Evolutionary conservation across 2,888 invertebrate species (phyloP).

Genomic region (Pseudeuparius sepicola): DNA sequence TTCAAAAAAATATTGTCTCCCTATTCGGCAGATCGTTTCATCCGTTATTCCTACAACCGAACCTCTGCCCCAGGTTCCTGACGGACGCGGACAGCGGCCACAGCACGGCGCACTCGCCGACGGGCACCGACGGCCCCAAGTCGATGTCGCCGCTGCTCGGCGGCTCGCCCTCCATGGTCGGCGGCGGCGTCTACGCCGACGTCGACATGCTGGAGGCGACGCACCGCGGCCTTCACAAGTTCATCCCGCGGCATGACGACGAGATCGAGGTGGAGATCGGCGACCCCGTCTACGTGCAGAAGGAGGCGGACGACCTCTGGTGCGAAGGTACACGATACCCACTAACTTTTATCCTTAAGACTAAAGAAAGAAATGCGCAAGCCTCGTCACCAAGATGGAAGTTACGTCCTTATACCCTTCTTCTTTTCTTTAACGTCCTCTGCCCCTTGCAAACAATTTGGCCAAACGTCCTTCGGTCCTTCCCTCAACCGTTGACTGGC

Average conservation of each 20-base stretch:
- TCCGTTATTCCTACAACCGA: no score
- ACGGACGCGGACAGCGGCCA: slow-evolving; percentile 81
- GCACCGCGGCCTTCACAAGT: slow-evolving; percentile 91
- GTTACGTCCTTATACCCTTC: no score
- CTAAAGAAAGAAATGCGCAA: no score
- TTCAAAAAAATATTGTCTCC: no score
- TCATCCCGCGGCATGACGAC: slow-evolving; percentile 89
- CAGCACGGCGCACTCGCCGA: slow-evolving; percentile 83
- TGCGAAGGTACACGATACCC: slow-evolving; percentile 91
- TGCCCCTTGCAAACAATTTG: no score
- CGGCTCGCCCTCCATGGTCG: slow-evolving; percentile 52
- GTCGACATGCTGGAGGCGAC: slow-evolving; percentile 70
- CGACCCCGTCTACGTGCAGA: slow-evolving; percentile 92
- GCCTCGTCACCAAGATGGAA: no score
- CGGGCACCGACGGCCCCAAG: slow-evolving; percentile 66
- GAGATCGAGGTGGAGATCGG: slow-evolving; percentile 96
- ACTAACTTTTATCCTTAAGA: no score
- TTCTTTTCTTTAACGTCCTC: no score
- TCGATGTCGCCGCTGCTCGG: slow-evolving; percentile 61
- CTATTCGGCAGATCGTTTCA: no score
- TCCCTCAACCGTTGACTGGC: no score
- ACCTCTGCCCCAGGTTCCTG: slow-evolving; percentile 53
- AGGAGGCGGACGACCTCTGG: slow-evolving; percentile 95
- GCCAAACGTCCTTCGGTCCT: no score
- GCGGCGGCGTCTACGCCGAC: slow-evolving; percentile 63